A percentile compares a stretch with the other conserved stretches of the same genome.
phyloP scores from a whole-genome alignment of 2,888 invertebrate genomes.

The Agrochola litura region DNA sequence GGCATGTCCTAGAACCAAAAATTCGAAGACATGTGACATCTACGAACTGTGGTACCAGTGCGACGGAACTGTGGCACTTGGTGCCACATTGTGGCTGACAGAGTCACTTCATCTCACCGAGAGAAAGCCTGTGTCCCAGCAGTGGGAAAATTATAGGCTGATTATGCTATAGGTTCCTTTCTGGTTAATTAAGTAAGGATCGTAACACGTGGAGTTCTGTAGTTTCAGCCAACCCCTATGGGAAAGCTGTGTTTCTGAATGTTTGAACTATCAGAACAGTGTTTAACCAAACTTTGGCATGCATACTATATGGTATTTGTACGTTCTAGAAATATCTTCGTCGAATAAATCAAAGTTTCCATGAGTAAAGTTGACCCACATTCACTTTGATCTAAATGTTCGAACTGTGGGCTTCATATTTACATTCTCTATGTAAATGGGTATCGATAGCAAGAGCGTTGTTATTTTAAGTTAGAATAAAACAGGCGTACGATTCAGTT shows the following conservation, averaged over 20 bases:
- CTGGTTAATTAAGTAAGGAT: too few relatives aligned
- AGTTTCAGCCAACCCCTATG: too few relatives aligned
- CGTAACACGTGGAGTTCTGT: too few relatives aligned
- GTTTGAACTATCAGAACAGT: not conserved
- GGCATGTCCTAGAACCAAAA: too few relatives aligned
- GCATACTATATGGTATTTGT: not conserved
- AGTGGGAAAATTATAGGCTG: too few relatives aligned
- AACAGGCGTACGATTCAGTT: not conserved
- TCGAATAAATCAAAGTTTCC: not conserved
- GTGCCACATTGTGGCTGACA: too few relatives aligned
- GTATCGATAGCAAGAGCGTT: not conserved
- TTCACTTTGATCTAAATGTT: not conserved
- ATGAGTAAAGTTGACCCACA: not conserved
- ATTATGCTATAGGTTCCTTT: too few relatives aligned
- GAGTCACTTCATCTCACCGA: too few relatives aligned
- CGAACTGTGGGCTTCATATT: not conserved
- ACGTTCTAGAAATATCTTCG: not conserved
- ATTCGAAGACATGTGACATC: too few relatives aligned
- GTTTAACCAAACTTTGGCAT: not conserved
- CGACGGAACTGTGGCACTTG: too few relatives aligned
- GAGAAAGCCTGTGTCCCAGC: too few relatives aligned
- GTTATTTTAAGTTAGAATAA: conserved; percentile 8
- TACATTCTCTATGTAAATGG: not conserved
- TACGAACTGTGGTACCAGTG: too few relatives aligned
- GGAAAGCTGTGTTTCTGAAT: not conserved